A percentile compares a stretch with the other conserved stretches of the same genome.
Conservation (phyloP, 2,113 vertebrate genomes). For the Buteo buteo region DNA sequence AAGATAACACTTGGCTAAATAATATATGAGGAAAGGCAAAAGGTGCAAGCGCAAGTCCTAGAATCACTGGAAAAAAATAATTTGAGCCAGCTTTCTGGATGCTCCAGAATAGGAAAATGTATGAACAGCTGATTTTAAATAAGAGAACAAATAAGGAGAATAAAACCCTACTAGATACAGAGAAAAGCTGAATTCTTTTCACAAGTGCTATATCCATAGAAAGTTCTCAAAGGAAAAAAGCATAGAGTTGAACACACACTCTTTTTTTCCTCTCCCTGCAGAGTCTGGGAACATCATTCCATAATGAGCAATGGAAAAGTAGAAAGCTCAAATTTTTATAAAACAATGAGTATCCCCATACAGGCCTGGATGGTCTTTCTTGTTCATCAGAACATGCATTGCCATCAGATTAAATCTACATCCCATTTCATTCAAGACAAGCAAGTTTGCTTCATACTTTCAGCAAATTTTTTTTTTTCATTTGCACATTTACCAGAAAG, state of each 20-base stretch:
- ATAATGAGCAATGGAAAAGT: not conserved
- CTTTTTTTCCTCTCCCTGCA: not conserved
- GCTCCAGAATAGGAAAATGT: not conserved
- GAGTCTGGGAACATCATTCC: not conserved
- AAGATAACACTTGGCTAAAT: not conserved
- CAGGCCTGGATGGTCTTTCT: not conserved
- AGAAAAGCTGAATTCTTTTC: not conserved
- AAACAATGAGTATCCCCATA: not conserved
- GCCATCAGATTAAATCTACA: not conserved
- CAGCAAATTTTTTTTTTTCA: not conserved
- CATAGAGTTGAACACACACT: not conserved
- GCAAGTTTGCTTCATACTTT: not conserved
- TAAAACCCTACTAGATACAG: not conserved
- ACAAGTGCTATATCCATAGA: not conserved
- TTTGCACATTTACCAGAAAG: not conserved
- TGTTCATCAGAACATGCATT: not conserved
- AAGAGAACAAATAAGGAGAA: not conserved
- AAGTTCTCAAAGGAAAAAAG: slow-evolving; percentile 7
- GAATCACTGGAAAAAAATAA: not conserved
- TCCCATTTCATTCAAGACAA: not conserved
- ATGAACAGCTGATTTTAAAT: not conserved
- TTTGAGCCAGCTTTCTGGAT: not conserved
- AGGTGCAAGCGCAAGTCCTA: not conserved
- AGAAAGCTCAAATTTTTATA: not conserved
- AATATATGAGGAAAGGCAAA: not conserved